Conservation (phyloP, 2,797 vertebrate genomes). For the Gastrophryne carolinensis region DNA sequence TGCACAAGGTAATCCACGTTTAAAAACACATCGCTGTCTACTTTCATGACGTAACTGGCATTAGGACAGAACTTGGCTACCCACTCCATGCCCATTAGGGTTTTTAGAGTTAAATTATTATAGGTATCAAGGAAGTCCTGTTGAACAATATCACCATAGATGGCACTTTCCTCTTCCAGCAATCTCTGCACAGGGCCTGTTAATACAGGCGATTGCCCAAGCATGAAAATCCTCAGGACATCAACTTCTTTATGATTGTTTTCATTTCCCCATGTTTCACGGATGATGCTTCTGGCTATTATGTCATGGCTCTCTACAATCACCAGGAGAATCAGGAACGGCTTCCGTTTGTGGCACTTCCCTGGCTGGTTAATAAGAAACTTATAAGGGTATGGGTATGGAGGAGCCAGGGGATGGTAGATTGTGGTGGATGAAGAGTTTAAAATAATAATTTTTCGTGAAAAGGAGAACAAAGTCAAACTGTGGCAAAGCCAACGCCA, state of each 20-base stretch:
- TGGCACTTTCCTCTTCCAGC: conserved; percentile 33
- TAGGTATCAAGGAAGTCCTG: conserved; percentile 74
- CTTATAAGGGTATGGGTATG: conserved; percentile 65
- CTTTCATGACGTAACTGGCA: conserved; percentile 70
- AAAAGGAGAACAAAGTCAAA: neutral
- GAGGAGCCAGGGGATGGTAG: conserved; percentile 39
- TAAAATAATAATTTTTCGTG: neutral
- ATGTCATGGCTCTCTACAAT: conserved; percentile 53
- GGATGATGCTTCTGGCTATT: conserved; percentile 56
- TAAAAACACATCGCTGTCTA: conserved; percentile 76
- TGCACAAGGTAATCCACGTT: conserved; percentile 66
- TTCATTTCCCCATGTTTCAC: conserved; percentile 74
- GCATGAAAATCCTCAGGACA: conserved; percentile 70
- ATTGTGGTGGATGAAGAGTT: neutral
- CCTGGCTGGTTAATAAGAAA: conserved; percentile 67
- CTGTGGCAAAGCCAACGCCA: neutral
- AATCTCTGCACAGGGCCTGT: accelerated
- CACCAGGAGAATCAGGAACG: conserved; percentile 75
- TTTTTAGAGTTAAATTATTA: conserved; percentile 74
- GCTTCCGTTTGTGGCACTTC: conserved; percentile 58
- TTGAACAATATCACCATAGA: conserved; percentile 68
- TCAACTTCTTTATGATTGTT: conserved; percentile 58
- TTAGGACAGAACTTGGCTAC: conserved; percentile 61
- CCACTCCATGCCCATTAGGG: conserved; percentile 76
- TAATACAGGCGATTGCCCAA: conserved; percentile 57